Evolutionary conservation across 2,888 invertebrate species (phyloP).

Genomic region (Omphaloscelis lunosa): DNA sequence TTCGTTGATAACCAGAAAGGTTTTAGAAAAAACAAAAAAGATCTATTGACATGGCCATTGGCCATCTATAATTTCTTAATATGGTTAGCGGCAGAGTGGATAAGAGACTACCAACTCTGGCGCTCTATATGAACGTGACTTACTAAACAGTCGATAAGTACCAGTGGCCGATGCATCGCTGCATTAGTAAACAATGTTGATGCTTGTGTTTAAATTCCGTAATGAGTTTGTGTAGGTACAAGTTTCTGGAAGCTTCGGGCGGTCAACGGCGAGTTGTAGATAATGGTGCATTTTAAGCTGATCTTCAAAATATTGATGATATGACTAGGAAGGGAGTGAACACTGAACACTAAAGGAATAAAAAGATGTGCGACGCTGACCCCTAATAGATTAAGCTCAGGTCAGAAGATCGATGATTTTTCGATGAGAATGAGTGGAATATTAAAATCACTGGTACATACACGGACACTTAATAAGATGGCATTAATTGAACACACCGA

Average conservation of each 20-base stretch:
- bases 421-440: background rate
- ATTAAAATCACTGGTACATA: background rate
- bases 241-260: constrained; percentile 22
- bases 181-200: constrained; percentile 17
- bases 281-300: constrained; percentile 6
- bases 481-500: too few relatives aligned
- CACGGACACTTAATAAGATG: too few relatives aligned
- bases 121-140: background rate
- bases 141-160: background rate
- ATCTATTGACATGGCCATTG: constrained; percentile 11
- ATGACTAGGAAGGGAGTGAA: background rate
- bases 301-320: background rate
- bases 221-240: constrained; percentile 17
- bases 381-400: background rate
- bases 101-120: constrained; percentile 4
- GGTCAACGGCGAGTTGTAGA: background rate
- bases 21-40: background rate
- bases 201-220: constrained; percentile 29
- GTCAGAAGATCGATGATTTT: background rate
- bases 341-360: background rate
- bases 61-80: constrained; percentile 13
- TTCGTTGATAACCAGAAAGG: too few relatives aligned
- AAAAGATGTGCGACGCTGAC: background rate
- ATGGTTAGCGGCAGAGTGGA: constrained; percentile 3
- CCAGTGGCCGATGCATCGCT: constrained; percentile 1